Evolutionary conservation across 2,888 invertebrate species (phyloP).

Genomic region (Eutolmus rufibarbis): DNA sequence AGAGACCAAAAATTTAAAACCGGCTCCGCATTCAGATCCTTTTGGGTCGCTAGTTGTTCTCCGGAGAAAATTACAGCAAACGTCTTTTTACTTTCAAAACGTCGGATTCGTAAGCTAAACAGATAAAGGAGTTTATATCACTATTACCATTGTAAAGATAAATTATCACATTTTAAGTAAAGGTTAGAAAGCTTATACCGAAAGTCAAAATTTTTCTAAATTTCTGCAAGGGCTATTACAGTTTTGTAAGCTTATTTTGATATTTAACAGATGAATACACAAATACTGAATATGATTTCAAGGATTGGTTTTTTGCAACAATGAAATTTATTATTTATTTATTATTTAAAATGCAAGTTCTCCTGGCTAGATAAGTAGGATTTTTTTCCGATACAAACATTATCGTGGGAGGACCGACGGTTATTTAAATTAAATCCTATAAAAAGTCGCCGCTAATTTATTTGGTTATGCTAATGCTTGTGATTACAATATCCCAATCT

Average conservation of each 20-base stretch:
- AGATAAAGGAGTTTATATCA: no score
- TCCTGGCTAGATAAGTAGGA: background rate
- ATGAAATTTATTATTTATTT: background rate
- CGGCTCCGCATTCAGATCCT: no score
- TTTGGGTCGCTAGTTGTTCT: no score
- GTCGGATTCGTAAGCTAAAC: no score
- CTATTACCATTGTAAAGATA: no score
- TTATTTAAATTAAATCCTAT: background rate
- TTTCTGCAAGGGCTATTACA: no score
- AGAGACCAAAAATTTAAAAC: no score
- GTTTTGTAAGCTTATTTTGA: background rate
- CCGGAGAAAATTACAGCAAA: no score
- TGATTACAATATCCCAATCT: background rate
- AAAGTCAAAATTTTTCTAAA: no score
- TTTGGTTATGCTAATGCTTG: background rate
- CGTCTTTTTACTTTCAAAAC: no score
- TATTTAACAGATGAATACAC: background rate
- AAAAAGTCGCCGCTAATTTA: background rate
- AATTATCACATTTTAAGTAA: no score
- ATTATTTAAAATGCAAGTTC: background rate
- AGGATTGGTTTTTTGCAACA: background rate
- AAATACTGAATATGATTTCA: background rate
- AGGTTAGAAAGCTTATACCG: no score
- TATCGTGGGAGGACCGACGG: background rate
- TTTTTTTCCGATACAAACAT: background rate